A percentile compares a stretch with the other conserved stretches of the same genome.
phyloP scores from a whole-genome alignment of 2,797 vertebrate species.

The Emydoidea blandingii region DNA sequence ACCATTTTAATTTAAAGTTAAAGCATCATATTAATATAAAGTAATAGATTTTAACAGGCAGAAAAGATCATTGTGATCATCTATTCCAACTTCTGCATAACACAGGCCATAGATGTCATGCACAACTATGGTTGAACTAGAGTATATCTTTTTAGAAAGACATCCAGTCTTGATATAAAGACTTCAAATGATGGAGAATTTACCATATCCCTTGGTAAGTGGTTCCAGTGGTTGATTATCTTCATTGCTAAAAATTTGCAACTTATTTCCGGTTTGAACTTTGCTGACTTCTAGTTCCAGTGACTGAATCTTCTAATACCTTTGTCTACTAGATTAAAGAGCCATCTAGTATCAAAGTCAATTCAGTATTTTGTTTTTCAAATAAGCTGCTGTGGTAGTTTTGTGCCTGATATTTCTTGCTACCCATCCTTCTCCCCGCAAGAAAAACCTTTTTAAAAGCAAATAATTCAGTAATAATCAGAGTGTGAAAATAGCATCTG shows the following conservation, averaged over 20 bases:
- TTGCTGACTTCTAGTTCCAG: slow-evolving; percentile 11
- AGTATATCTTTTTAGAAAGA: neutral
- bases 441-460: slow-evolving; percentile 42
- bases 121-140: neutral
- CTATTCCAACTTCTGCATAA: neutral
- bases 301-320: neutral
- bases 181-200: neutral
- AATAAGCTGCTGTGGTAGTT: neutral
- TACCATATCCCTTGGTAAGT: neutral
- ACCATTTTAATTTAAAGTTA: neutral
- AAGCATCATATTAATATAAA: neutral
- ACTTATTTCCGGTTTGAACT: neutral
- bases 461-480: slow-evolving; percentile 56
- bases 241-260: neutral
- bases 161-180: neutral
- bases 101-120: neutral
- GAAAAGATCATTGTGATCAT: neutral
- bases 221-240: slow-evolving; percentile 4
- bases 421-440: neutral
- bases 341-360: neutral
- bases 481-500: slow-evolving; percentile 51
- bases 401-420: neutral
- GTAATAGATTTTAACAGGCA: neutral
- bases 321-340: neutral
- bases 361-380: neutral